Evolutionary conservation across 2,113 vertebrate genomes (phyloP).

Genomic region (Lucifuga dentata): DNA sequence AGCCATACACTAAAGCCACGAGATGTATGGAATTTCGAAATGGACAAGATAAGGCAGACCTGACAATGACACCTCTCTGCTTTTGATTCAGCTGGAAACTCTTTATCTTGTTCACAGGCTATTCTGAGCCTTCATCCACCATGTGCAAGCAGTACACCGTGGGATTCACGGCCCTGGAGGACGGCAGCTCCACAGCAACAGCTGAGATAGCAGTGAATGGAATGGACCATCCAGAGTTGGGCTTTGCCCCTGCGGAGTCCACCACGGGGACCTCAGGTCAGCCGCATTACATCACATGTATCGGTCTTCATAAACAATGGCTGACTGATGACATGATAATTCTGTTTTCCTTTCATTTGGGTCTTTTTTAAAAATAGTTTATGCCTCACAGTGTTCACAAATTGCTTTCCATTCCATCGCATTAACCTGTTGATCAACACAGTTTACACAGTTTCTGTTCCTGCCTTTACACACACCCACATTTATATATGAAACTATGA

Average conservation of each 20-base stretch:
- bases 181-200: constrained; percentile 70
- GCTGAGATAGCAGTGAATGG: constrained; percentile 82
- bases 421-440: neutral
- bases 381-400: no score
- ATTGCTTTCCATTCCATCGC: neutral
- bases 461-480: no score
- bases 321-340: no score
- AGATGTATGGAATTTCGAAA: neutral
- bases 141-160: constrained; percentile 77
- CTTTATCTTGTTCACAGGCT: constrained; percentile 67
- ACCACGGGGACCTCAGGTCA: constrained; percentile 77
- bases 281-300: constrained; percentile 40
- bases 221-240: constrained; percentile 82
- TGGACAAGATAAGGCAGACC: no score
- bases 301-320: constrained; percentile 6
- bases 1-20: neutral
- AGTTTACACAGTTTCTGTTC: no score
- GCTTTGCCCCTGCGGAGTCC: constrained; percentile 74
- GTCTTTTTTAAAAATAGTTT: no score
- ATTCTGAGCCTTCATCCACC: constrained; percentile 74
- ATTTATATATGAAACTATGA: no score
- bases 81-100: constrained; percentile 5
- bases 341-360: neutral
- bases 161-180: constrained; percentile 69
- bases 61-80: neutral